These are phyloP conservation scores for Heteropelma amictum DNA, from an alignment of 2,888 invertebrate species.

Conservation along the genomic window DNA sequence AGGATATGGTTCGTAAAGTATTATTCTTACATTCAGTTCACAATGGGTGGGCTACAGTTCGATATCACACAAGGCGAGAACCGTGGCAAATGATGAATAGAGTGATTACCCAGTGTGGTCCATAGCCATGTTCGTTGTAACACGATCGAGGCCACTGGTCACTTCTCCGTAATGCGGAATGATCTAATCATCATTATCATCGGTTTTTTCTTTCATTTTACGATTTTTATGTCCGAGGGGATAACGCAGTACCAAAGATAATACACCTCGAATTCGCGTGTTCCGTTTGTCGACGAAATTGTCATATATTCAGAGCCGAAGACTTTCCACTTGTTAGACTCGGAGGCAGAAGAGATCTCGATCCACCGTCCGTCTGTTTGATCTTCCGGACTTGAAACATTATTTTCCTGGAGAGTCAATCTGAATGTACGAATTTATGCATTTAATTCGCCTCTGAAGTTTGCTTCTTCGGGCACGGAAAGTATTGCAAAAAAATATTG, in stretches of 20 bases:
- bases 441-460: too few relatives aligned
- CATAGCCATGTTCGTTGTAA: conserved; percentile 46
- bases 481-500: too few relatives aligned
- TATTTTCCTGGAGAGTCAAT: too few relatives aligned
- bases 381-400: too few relatives aligned
- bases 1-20: conserved; percentile 9
- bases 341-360: too few relatives aligned
- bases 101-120: conserved; percentile 69
- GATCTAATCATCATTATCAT: conserved; percentile 68
- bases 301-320: too few relatives aligned
- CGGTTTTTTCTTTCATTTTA: conserved; percentile 38
- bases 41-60: conserved; percentile 67
- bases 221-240: conserved; percentile 6
- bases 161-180: conserved; percentile 61
- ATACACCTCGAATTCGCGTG: too few relatives aligned
- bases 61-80: conserved; percentile 67
- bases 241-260: too few relatives aligned
- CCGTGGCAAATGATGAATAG: conserved; percentile 73
- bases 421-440: too few relatives aligned
- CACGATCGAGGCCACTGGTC: conserved; percentile 47
- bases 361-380: too few relatives aligned
- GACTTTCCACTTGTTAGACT: too few relatives aligned
- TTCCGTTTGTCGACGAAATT: conserved; percentile 14
- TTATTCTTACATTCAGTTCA: conserved; percentile 49
- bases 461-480: too few relatives aligned